phyloP scores from a whole-genome alignment of 2,113 vertebrate genomes.

The Vidua chalybeata region DNA sequence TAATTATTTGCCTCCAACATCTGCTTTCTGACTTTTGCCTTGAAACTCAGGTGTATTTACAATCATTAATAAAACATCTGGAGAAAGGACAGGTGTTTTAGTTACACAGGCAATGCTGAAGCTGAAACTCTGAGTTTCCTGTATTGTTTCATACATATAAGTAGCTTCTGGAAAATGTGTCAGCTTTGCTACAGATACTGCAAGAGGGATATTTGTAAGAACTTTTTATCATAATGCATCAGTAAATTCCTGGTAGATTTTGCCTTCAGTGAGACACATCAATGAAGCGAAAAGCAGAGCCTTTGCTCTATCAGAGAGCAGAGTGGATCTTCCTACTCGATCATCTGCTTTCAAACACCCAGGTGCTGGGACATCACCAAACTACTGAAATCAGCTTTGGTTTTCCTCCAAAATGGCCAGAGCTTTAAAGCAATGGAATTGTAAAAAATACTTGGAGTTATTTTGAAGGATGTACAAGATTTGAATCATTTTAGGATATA shows the following conservation, averaged over 20 bases:
- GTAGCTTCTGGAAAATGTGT: neutral
- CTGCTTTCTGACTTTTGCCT: neutral
- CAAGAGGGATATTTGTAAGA: neutral
- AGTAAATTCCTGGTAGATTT: neutral
- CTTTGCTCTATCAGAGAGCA: neutral
- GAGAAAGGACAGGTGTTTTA: neutral
- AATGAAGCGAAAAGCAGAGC: neutral
- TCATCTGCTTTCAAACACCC: neutral
- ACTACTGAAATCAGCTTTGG: neutral
- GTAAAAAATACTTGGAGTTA: neutral
- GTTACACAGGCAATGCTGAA: neutral
- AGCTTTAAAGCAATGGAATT: neutral
- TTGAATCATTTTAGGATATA: neutral
- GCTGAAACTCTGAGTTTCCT: neutral
- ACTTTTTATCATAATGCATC: neutral
- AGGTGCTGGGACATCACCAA: neutral
- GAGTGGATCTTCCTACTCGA: neutral
- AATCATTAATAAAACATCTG: neutral
- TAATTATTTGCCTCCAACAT: neutral
- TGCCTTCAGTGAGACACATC: neutral
- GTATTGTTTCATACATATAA: neutral
- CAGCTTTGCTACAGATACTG: neutral
- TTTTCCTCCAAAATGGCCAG: neutral
- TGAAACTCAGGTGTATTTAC: neutral
- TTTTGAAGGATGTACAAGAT: neutral